Conservation (phyloP, 1,140 invertebrate genomes). For the Mesaphorura yosii region DNA sequence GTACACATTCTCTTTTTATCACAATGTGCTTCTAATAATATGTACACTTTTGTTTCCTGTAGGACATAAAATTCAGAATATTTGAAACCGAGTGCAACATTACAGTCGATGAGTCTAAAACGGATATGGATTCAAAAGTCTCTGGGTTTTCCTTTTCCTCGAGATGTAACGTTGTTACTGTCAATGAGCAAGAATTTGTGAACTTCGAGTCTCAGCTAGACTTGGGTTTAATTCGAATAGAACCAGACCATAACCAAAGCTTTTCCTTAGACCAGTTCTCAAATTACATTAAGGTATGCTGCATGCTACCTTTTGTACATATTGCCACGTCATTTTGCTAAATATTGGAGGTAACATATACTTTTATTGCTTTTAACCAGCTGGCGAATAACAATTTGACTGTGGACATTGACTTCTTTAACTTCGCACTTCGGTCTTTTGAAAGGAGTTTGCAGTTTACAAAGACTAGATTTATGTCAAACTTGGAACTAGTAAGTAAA, state of each 20-base stretch:
- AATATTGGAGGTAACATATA: neutral
- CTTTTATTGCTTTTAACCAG: conserved; percentile 12
- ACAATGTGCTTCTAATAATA: neutral
- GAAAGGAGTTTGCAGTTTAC: conserved; percentile 22
- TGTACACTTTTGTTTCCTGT: conserved; percentile 1
- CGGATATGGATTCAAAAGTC: conserved; percentile 24
- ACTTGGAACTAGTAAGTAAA: conserved; percentile 20
- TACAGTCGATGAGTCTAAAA: conserved; percentile 12
- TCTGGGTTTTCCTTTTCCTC: conserved; percentile 28
- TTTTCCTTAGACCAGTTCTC: conserved; percentile 31
- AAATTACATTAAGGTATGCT: conserved; percentile 29
- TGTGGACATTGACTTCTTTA: conserved; percentile 28
- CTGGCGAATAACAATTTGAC: conserved; percentile 19
- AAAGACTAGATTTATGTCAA: conserved; percentile 25
- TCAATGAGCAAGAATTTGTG: conserved; percentile 11
- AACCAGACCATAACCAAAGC: conserved; percentile 27
- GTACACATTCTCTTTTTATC: conserved; percentile 13
- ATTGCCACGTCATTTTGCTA: neutral
- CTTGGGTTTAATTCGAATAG: conserved; percentile 29
- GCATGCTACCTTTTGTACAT: conserved; percentile 1
- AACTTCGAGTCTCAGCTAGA: conserved; percentile 29
- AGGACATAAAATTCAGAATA: conserved; percentile 30
- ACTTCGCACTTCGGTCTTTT: conserved; percentile 22
- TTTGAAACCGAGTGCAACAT: conserved; percentile 30
- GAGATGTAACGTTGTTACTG: conserved; percentile 16